phyloP scores from a whole-genome alignment of 1,140 invertebrate genomes.

The Heliconius hermathena region DNA sequence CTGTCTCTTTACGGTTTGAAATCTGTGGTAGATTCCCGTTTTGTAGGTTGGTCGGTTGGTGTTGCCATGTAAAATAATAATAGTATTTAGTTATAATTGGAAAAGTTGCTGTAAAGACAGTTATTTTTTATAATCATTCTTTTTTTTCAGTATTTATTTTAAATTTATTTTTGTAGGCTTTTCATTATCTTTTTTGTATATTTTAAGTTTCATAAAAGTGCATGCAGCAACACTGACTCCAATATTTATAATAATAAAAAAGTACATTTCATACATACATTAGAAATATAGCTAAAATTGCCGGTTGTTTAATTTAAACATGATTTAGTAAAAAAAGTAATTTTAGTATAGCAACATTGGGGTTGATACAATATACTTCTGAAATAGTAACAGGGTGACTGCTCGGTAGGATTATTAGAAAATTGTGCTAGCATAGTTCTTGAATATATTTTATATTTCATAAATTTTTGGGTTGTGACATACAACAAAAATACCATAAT shows the following conservation, averaged over 20 bases:
- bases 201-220: conserved; percentile 26
- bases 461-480: conserved; percentile 29
- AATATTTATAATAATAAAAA: conserved; percentile 34
- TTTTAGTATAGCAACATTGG: conserved; percentile 43
- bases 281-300: conserved; percentile 46
- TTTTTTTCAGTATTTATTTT: conserved; percentile 18
- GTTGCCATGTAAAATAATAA: conserved; percentile 55
- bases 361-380: conserved; percentile 40
- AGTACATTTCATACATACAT: conserved; percentile 46
- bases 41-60: conserved; percentile 46
- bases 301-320: conserved; percentile 29
- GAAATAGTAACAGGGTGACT: conserved; percentile 43
- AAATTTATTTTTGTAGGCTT: conserved; percentile 6
- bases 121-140: not conserved
- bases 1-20: conserved; percentile 49
- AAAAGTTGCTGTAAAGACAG: not conserved
- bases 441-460: conserved; percentile 24
- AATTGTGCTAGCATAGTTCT: conserved; percentile 44
- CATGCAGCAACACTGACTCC: conserved; percentile 53
- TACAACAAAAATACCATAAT: conserved; percentile 34
- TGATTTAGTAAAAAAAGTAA: conserved; percentile 35
- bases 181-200: not conserved
- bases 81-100: conserved; percentile 6
- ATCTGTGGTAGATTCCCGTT: conserved; percentile 56
- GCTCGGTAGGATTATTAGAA: conserved; percentile 47